phyloP scores from a whole-genome alignment of 2,113 vertebrate genomes.

The Isurus oxyrinchus region DNA sequence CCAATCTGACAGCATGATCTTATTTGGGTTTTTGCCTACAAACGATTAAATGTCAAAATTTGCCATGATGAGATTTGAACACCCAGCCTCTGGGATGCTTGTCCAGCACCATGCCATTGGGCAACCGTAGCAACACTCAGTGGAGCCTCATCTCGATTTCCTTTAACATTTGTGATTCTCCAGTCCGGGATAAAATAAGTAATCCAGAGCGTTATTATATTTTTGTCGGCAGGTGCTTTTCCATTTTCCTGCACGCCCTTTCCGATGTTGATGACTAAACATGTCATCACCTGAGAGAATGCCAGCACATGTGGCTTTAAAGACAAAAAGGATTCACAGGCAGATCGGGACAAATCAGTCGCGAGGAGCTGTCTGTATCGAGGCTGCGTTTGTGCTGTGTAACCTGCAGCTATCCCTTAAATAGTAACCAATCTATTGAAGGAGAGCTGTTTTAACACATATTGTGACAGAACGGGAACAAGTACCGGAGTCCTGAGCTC shows the following conservation, averaged over 20 bases:
- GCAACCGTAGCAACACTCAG: not conserved
- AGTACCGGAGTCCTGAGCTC: not conserved
- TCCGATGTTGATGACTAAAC: not conserved
- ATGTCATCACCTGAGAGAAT: not conserved
- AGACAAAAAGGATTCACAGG: not conserved
- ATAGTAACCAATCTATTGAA: slow-evolving; percentile 6
- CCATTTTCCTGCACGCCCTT: not conserved
- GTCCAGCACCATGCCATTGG: not conserved
- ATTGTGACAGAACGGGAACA: slow-evolving; percentile 12
- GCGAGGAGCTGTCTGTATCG: not conserved
- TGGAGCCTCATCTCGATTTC: not conserved
- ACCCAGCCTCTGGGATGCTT: not conserved
- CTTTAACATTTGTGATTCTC: not conserved
- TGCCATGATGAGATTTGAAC: not conserved
- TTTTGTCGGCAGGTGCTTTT: not conserved
- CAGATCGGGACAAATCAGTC: not conserved
- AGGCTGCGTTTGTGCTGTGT: not conserved
- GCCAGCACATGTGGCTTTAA: slow-evolving; percentile 2
- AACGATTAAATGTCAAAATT: not conserved
- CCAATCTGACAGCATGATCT: not conserved
- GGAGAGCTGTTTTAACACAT: slow-evolving; percentile 2
- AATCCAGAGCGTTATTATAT: not conserved
- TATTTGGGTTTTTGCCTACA: not conserved
- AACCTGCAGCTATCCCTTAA: slow-evolving; percentile 10
- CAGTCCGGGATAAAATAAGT: not conserved